Base-by-base conservation (phyloP, 2,888 invertebrate species). In the Tillus elongatus region DNA sequence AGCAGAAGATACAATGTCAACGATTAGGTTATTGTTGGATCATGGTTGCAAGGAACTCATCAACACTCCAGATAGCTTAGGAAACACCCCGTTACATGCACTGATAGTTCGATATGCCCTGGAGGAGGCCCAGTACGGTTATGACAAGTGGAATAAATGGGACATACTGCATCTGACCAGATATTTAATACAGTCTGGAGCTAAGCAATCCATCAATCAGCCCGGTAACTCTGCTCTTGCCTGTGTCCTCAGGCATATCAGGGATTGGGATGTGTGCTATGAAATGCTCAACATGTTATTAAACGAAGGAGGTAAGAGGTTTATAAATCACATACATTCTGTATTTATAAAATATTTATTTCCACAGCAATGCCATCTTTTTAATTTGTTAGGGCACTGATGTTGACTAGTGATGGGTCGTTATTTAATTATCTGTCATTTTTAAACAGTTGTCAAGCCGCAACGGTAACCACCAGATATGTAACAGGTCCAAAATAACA, bases 111-210 rank as follows among this genome's bases (percentile, higher is more conserved):
- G 78, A 13, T 80, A 80, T 58, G 79, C 80, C 1, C 54, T 81
- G 44, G 81, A 82, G 57, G 81, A 82, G 58, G 77, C 77, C 10
- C 58, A 61, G 39, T 78, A 76, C 52, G 79, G 78, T 4, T 77
- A 78, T 51, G 74, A 77, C 50, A 76, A 76, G 43, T 81, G 79
- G 80, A 78, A 77, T 52, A 81, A 82, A 55, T 81, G 82, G 75
- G 82, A 82, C 57, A 77, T 83, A 31, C 62, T 83, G 35, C 79
- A 80, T 59, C 68, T 82, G 49, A 77, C 82, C 16, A 63, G 77
- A 9, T 64, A 64, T 50, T 58, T 79, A 36, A 60, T 79, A 24
- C 75, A 75, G 58, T 73, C 76, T 51, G 76, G 81, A 30, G 79
- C 79, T 9, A 71, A 74, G 46, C 75, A 72, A 36, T 78, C 78